Evolutionary conservation across 2,797 vertebrate species (phyloP).

Genomic region (Scyliorhinus canicula): DNA sequence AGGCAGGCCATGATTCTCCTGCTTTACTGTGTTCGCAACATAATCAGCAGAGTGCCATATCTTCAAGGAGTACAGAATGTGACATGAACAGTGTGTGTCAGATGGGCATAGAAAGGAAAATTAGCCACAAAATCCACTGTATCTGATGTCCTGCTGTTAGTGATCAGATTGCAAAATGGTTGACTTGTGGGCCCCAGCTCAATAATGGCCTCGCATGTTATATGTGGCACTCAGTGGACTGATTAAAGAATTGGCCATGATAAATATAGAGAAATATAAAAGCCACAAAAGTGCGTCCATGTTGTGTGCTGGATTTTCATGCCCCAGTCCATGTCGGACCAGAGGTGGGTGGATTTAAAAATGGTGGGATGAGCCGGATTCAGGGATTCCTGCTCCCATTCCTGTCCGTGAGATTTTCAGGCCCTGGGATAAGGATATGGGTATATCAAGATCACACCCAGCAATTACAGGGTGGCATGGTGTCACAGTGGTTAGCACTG

Average conservation of each 20-base stretch:
- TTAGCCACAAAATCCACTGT: neutral
- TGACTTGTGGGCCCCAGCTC: neutral
- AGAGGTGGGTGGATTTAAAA: neutral
- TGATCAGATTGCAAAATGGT: neutral
- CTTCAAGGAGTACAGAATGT: neutral
- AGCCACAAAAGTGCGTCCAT: neutral
- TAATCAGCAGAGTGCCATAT: neutral
- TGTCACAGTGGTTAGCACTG: too few relatives aligned
- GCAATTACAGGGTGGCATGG: too few relatives aligned
- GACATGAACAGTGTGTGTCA: neutral
- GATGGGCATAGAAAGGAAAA: constrained; percentile 12
- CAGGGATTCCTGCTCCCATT: neutral
- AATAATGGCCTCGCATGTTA: neutral
- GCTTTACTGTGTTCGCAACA: neutral
- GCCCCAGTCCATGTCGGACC: too few relatives aligned
- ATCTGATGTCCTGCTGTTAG: neutral
- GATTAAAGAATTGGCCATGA: too few relatives aligned
- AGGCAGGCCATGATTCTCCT: neutral
- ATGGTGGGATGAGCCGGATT: neutral
- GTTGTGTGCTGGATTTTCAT: neutral
- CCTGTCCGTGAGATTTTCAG: too few relatives aligned
- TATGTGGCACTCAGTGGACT: neutral
- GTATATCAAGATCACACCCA: too few relatives aligned
- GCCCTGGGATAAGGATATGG: too few relatives aligned
- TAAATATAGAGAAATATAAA: neutral